Conservation (phyloP, 2,797 vertebrate genomes). For the Oreochromis grahami region DNA sequence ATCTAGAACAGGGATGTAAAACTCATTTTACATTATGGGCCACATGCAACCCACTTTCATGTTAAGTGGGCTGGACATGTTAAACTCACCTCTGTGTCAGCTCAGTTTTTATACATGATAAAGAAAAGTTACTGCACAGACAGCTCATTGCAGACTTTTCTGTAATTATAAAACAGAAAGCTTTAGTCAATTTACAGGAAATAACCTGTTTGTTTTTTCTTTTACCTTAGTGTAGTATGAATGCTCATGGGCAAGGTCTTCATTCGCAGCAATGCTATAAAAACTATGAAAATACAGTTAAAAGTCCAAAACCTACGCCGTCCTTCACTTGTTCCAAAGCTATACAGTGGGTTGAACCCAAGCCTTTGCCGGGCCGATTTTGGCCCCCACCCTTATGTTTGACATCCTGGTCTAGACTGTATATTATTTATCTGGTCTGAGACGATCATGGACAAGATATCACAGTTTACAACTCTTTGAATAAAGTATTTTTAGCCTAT, state of each 20-base stretch:
- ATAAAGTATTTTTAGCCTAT: not conserved
- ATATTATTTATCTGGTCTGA: not conserved
- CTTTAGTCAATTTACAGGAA: not conserved
- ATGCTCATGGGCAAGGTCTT: not conserved
- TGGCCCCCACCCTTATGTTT: not conserved
- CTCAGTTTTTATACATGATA: not conserved
- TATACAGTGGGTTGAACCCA: accelerated
- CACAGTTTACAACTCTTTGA: not conserved
- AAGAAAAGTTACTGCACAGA: not conserved
- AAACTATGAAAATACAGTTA: not conserved
- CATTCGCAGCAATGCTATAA: not conserved
- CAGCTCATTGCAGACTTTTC: not conserved
- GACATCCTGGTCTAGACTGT: not conserved
- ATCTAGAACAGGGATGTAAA: not conserved
- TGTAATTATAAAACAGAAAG: not conserved
- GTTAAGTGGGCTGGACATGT: not conserved
- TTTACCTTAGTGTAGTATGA: not conserved
- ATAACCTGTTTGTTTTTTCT: not conserved
- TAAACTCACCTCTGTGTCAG: not conserved
- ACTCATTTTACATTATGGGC: not conserved
- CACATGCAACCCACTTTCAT: not conserved
- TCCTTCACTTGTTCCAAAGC: not conserved
- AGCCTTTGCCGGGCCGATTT: not conserved
- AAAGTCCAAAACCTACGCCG: accelerated
- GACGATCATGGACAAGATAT: not conserved